A percentile compares a stretch with the other conserved stretches of the same genome.
These are phyloP conservation scores for Lepidonotus clava DNA, from an alignment of 2,888 invertebrate species.

Conservation along the genomic window DNA sequence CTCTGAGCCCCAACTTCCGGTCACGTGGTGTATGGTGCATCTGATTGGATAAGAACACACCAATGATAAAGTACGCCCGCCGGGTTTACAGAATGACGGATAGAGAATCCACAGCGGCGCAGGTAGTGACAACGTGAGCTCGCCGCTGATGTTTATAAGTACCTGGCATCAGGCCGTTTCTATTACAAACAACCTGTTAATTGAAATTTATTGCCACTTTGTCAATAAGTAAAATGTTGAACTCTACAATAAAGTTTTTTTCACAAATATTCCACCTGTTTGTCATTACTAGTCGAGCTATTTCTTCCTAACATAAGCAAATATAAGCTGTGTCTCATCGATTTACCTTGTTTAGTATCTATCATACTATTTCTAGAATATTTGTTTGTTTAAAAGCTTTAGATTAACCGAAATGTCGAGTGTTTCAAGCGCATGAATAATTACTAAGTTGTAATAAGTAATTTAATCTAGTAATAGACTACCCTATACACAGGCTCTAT, in stretches of 20 bases:
- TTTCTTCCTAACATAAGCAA: no score
- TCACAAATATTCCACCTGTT: no score
- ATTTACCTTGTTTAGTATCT: no score
- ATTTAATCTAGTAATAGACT: no score
- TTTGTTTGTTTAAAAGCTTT: no score
- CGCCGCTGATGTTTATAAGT: background rate
- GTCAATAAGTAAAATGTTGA: conserved; percentile 48
- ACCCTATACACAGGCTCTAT: no score
- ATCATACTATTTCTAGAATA: no score
- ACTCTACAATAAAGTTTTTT: conserved; percentile 37
- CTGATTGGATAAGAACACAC: conserved; percentile 2
- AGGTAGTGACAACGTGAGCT: background rate
- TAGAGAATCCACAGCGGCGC: background rate
- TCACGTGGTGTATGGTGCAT: background rate
- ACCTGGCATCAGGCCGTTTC: background rate
- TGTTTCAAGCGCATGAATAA: no score
- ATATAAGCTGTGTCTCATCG: no score
- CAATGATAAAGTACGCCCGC: background rate
- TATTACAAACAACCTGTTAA: background rate
- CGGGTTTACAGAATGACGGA: background rate
- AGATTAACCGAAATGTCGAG: no score
- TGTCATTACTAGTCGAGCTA: no score
- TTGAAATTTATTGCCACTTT: background rate
- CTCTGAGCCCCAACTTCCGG: background rate
- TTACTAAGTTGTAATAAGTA: no score